Percentiles rank a stretch among this genome's conserved stretches.
phyloP scores from a whole-genome alignment of 2,888 invertebrate genomes.

The Xanthia togata region DNA sequence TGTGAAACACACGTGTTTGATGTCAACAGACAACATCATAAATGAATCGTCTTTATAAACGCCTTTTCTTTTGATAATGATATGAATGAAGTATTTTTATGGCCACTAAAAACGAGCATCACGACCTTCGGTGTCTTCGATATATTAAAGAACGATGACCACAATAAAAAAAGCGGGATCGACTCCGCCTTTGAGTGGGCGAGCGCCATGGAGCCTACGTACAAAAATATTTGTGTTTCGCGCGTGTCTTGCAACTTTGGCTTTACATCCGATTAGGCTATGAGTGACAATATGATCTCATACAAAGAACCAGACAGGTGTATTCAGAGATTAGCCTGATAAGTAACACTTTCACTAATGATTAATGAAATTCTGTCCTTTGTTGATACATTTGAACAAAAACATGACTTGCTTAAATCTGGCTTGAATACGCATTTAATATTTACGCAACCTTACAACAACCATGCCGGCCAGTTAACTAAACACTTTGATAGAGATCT shows the following conservation, averaged over 20 bases:
- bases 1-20: slow-evolving; percentile 31
- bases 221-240: slow-evolving; percentile 56
- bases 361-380: slow-evolving; percentile 65
- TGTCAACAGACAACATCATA: slow-evolving; percentile 32
- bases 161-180: slow-evolving; percentile 44
- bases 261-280: slow-evolving; percentile 42
- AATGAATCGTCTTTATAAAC: slow-evolving; percentile 23
- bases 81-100: slow-evolving; percentile 33
- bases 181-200: slow-evolving; percentile 62
- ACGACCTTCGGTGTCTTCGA: slow-evolving; percentile 49
- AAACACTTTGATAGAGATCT: slow-evolving; percentile 68
- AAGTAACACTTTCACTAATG: slow-evolving; percentile 72
- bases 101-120: slow-evolving; percentile 31
- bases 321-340: slow-evolving; percentile 64
- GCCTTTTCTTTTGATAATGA: slow-evolving; percentile 28
- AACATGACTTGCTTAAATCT: slow-evolving; percentile 47
- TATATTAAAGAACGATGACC: slow-evolving; percentile 48
- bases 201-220: slow-evolving; percentile 54
- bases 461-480: slow-evolving; percentile 41
- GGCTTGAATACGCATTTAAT: slow-evolving; percentile 42
- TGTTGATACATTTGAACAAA: slow-evolving; percentile 55
- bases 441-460: slow-evolving; percentile 52
- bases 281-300: slow-evolving; percentile 57
- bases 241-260: slow-evolving; percentile 60
- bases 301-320: slow-evolving; percentile 62